Percentiles rank a stretch among this genome's conserved stretches.
Evolutionary conservation across 2,113 vertebrate genomes (phyloP).

Genomic region (Lophius piscatorius): DNA sequence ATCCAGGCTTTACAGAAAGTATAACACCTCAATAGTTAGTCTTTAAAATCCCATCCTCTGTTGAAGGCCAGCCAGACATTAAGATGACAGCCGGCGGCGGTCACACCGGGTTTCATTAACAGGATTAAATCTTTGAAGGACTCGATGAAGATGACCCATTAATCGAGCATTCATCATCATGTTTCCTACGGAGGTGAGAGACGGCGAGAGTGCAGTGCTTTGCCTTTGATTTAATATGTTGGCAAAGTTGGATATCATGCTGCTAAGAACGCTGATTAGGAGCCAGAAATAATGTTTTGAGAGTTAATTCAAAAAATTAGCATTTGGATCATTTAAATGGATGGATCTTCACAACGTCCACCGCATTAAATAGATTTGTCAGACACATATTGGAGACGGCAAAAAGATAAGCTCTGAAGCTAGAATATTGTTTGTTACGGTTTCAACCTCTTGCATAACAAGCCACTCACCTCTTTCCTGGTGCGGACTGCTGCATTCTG

Average conservation of each 20-base stretch:
- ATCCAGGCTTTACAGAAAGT: too few relatives aligned
- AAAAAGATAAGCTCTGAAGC: too few relatives aligned
- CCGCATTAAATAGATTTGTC: too few relatives aligned
- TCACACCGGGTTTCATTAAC: slow-evolving; percentile 36
- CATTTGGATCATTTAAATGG: too few relatives aligned
- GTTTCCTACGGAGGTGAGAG: slow-evolving; percentile 24
- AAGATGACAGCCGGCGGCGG: slow-evolving; percentile 40
- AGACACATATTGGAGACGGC: too few relatives aligned
- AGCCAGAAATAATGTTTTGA: too few relatives aligned
- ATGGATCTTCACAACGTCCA: too few relatives aligned
- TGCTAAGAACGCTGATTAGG: too few relatives aligned
- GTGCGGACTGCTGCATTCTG: slow-evolving; percentile 84
- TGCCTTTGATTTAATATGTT: too few relatives aligned
- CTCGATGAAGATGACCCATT: slow-evolving; percentile 41
- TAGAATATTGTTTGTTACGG: too few relatives aligned
- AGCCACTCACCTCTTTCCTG: slow-evolving; percentile 82
- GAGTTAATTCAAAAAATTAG: too few relatives aligned
- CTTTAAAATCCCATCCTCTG: slow-evolving; percentile 3
- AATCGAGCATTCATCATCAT: slow-evolving; percentile 48
- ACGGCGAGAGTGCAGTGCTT: slow-evolving; percentile 19
- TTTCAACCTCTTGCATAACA: slow-evolving; percentile 7
- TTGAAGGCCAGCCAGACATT: slow-evolving; percentile 31
- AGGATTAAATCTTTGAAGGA: slow-evolving; percentile 50
- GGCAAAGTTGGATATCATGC: too few relatives aligned
- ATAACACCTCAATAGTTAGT: slow-evolving; percentile 11